Percentiles rank a stretch among this genome's conserved stretches.
phyloP scores from a whole-genome alignment of 2,888 invertebrate genomes.

The Romanomermis culicivorax region DNA sequence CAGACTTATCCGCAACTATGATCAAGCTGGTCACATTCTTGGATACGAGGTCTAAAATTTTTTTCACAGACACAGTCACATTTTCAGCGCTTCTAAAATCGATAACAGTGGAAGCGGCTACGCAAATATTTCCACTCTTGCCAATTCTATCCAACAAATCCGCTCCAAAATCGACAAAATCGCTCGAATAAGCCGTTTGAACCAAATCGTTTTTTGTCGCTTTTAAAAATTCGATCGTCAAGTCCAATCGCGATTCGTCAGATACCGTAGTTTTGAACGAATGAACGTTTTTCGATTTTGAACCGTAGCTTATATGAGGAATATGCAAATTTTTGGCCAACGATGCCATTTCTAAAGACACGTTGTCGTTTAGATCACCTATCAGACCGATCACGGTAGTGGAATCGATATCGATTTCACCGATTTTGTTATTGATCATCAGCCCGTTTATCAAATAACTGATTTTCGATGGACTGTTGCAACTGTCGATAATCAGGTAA shows the following conservation, averaged over 20 bases:
- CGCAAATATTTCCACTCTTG: too few species aligned
- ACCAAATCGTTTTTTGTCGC: too few species aligned
- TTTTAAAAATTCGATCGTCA: too few species aligned
- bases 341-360: background rate
- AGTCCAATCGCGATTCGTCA: background rate
- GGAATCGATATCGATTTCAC: background rate
- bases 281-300: background rate
- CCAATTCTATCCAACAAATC: too few species aligned
- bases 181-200: too few species aligned
- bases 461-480: background rate
- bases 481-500: background rate
- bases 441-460: background rate
- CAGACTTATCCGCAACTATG: too few species aligned
- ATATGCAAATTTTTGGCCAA: background rate
- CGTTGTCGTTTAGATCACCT: background rate
- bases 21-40: too few species aligned
- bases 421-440: background rate
- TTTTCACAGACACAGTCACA: too few species aligned
- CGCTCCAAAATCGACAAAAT: too few species aligned
- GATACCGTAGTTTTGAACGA: background rate
- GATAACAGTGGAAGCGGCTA: too few species aligned
- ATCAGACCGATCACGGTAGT: background rate
- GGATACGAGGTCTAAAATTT: too few species aligned
- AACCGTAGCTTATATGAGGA: background rate
- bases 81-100: too few species aligned